Conservation (phyloP, 53 echinoderm and acorn worm species). For the Arbacia lixula region DNA sequence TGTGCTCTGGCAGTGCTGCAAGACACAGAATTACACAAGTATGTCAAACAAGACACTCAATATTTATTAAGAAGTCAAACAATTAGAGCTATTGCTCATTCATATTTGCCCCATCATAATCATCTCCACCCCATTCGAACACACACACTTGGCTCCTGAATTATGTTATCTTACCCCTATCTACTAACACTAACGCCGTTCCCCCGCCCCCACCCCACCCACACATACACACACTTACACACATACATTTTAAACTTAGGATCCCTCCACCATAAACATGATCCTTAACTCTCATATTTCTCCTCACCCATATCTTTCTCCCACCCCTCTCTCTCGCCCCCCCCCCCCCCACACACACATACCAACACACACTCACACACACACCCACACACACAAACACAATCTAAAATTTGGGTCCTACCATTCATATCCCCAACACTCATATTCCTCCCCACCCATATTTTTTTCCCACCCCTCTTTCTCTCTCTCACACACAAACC, state of each 20-base stretch:
- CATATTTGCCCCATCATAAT: neutral
- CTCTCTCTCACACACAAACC: no score
- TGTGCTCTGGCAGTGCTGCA: conserved; percentile 78
- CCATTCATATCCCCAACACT: no score
- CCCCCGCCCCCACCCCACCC: neutral
- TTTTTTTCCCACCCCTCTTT: no score
- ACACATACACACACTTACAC: no score
- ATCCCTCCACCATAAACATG: no score
- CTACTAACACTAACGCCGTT: no score
- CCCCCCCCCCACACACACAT: no score
- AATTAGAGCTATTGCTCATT: no score
- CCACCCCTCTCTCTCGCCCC: neutral
- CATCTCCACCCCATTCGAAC: neutral
- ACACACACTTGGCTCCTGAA: neutral
- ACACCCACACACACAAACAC: no score
- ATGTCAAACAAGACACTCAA: neutral
- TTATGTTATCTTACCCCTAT: neutral
- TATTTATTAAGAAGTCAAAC: neutral
- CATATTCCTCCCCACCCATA: no score
- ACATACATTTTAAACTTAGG: neutral
- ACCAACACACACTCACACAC: no score
- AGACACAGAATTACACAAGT: neutral
- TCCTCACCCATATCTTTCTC: neutral
- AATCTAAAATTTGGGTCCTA: no score
- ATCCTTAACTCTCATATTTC: neutral